Evolutionary conservation across 2,888 invertebrate species (phyloP).

Genomic region (Meteorus colon): DNA sequence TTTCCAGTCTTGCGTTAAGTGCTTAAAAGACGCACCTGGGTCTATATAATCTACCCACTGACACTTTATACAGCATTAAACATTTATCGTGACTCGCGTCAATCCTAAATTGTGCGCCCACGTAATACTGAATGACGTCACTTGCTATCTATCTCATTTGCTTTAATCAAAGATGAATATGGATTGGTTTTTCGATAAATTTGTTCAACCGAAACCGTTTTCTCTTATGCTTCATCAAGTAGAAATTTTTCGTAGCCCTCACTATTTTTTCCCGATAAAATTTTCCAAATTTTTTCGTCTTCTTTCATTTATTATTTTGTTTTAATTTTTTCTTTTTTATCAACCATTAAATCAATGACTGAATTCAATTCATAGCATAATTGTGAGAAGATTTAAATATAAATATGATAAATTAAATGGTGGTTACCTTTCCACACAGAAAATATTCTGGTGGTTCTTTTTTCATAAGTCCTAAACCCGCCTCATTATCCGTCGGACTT

Average conservation of each 20-base stretch:
- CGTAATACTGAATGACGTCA: conserved; percentile 40
- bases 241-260: not conserved
- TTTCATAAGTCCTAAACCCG: conserved; percentile 64
- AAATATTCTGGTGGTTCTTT: conserved; percentile 69
- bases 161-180: conserved; percentile 23
- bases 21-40: not conserved
- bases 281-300: not conserved
- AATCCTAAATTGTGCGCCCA: conserved; percentile 34
- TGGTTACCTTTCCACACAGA: conserved; percentile 67
- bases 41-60: not conserved
- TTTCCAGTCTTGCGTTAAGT: too few relatives aligned
- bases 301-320: not conserved
- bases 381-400: not conserved
- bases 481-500: conserved; percentile 68
- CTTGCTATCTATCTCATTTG: not conserved
- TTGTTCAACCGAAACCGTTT: conserved; percentile 22
- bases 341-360: too few relatives aligned
- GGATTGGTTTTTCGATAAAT: conserved; percentile 23
- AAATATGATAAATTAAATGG: not conserved
- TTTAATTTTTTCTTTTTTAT: not conserved
- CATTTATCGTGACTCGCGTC: not conserved
- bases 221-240: conserved; percentile 30
- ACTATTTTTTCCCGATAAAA: not conserved
- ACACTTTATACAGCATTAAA: not conserved
- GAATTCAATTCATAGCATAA: too few relatives aligned